Evolutionary conservation across 2,797 vertebrate species (phyloP).

Genomic region (Sciaenops ocellatus): DNA sequence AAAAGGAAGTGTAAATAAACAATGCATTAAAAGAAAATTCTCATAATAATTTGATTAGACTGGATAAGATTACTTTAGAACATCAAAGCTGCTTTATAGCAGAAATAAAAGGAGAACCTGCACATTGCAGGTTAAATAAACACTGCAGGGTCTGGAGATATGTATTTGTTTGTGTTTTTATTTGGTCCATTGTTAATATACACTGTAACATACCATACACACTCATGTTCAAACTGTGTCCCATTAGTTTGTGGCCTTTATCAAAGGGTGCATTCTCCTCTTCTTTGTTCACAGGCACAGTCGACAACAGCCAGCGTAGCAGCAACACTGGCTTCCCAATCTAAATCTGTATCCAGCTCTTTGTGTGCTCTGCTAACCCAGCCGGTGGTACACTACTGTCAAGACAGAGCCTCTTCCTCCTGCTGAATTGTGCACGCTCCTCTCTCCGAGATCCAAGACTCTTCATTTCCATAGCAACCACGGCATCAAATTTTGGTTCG

Average conservation of each 20-base stretch:
- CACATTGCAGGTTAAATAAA: neutral
- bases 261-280: neutral
- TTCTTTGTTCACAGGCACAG: slow-evolving; percentile 12
- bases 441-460: slow-evolving; percentile 32
- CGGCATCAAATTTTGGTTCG: slow-evolving; percentile 30
- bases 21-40: too few relatives aligned
- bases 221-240: neutral
- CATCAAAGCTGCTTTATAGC: neutral
- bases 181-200: neutral
- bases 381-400: slow-evolving; percentile 34
- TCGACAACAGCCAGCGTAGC: slow-evolving; percentile 15
- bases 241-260: slow-evolving; percentile 11
- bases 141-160: neutral
- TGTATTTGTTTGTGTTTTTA: neutral
- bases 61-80: too few relatives aligned
- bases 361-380: slow-evolving; percentile 45
- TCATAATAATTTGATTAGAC: neutral
- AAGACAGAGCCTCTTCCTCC: slow-evolving; percentile 35
- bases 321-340: slow-evolving; percentile 40
- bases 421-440: slow-evolving; percentile 30
- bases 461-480: slow-evolving; percentile 55
- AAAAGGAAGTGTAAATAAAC: too few relatives aligned
- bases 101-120: neutral
- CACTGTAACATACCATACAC: neutral
- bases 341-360: slow-evolving; percentile 53